A percentile compares a stretch with the other conserved stretches of the same genome.
Evolutionary conservation across 2,888 invertebrate genomes (phyloP).

Genomic region (Harmothoe impar): DNA sequence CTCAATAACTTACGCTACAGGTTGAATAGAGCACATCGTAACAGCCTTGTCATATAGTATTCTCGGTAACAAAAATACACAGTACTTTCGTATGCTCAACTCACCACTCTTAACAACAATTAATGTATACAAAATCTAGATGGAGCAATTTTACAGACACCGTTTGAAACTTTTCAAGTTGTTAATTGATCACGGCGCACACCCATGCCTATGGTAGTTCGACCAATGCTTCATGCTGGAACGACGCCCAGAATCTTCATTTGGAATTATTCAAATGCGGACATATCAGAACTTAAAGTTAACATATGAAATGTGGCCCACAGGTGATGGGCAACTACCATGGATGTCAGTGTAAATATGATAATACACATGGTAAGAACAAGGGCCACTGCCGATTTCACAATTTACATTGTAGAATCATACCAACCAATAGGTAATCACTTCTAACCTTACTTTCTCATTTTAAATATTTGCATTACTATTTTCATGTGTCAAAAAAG

Average conservation of each 20-base stretch:
- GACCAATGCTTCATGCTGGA: conserved; percentile 34
- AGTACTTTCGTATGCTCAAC: not conserved
- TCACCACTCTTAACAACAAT: not conserved
- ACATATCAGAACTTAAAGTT: not conserved
- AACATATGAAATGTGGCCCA: not conserved
- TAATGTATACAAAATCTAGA: conserved; percentile 2
- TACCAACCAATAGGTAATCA: too few relatives aligned
- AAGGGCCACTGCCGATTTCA: too few relatives aligned
- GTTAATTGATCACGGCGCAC: not conserved
- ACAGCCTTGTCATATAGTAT: not conserved
- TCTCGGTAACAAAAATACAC: not conserved
- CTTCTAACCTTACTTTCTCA: not conserved
- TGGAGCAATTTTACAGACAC: not conserved
- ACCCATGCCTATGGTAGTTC: conserved; percentile 11
- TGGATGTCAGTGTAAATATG: not conserved
- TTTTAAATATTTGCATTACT: not conserved
- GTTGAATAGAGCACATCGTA: not conserved
- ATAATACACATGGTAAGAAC: conserved; percentile 12
- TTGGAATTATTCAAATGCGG: conserved; percentile 31
- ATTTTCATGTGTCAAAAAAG: conserved; percentile 6
- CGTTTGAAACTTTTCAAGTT: conserved; percentile 34
- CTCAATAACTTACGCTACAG: not conserved
- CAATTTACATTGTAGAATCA: too few relatives aligned
- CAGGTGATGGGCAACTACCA: not conserved
- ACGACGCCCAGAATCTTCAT: not conserved